Evolutionary conservation across 2,113 vertebrate genomes (phyloP).

Genomic region (Hoplias malabaricus): DNA sequence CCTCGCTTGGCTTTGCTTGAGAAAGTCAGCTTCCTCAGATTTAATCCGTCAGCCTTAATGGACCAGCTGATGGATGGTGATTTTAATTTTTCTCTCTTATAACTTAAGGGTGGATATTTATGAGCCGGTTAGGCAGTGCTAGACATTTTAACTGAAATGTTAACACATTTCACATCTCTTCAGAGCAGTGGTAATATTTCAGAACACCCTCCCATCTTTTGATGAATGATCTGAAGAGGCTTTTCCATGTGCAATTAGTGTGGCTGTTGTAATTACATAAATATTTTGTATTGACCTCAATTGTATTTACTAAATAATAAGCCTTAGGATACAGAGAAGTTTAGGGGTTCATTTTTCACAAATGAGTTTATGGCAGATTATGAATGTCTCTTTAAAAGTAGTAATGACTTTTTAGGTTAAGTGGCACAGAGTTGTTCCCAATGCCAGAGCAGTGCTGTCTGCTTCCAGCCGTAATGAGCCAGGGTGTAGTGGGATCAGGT

Average conservation of each 20-base stretch:
- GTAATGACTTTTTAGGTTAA: conserved; percentile 31
- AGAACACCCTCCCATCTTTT: no score
- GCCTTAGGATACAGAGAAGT: background rate
- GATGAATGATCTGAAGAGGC: no score
- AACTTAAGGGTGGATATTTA: background rate
- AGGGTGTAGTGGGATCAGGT: conserved; percentile 38
- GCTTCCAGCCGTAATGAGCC: conserved; percentile 50
- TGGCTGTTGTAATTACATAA: no score
- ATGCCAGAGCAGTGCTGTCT: conserved; percentile 51
- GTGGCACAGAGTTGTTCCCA: conserved; percentile 45
- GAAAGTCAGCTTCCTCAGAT: background rate
- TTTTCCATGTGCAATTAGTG: no score
- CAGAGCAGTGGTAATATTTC: no score
- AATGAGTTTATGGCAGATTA: background rate
- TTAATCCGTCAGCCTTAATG: background rate
- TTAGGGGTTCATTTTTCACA: background rate
- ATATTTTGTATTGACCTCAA: no score
- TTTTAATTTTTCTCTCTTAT: background rate
- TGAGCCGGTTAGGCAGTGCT: no score
- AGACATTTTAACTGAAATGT: no score
- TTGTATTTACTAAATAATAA: background rate
- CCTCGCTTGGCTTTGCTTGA: background rate
- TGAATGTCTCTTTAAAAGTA: background rate
- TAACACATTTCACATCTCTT: no score
- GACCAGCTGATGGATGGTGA: background rate